Percentiles rank a stretch among this genome's conserved stretches.
These are phyloP conservation scores for Gambelia wislizenii DNA, from an alignment of 2,797 vertebrate species.

Conservation along the genomic window DNA sequence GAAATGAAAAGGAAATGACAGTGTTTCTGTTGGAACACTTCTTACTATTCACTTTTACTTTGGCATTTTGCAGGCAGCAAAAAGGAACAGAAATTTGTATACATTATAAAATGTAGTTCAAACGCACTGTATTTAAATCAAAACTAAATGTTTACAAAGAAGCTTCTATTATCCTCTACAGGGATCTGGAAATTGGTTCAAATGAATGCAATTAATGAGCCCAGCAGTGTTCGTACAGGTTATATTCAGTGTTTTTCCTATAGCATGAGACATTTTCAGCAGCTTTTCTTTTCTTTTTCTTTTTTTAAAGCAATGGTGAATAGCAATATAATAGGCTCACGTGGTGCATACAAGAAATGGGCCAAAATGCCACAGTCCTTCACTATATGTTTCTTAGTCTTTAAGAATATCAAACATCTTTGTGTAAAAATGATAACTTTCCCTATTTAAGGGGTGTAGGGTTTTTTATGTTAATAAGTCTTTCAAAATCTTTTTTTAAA, in stretches of 20 bases:
- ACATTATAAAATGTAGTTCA: constrained; percentile 40
- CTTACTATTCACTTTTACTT: constrained; percentile 52
- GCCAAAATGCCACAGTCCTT: constrained; percentile 1
- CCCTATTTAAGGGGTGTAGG: not conserved
- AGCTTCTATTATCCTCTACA: constrained; percentile 28
- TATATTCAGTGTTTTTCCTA: constrained; percentile 30
- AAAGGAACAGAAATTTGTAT: constrained; percentile 45
- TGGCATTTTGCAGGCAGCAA: constrained; percentile 32
- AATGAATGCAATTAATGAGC: constrained; percentile 48
- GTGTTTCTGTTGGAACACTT: constrained; percentile 10
- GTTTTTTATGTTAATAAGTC: too few species aligned
- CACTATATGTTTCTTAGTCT: constrained; percentile 27
- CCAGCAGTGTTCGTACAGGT: constrained; percentile 27
- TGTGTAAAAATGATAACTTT: constrained; percentile 29
- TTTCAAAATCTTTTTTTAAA: too few species aligned
- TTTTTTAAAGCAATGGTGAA: constrained; percentile 41
- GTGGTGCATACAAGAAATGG: constrained; percentile 36
- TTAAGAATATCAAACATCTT: constrained; percentile 32
- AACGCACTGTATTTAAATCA: constrained; percentile 48
- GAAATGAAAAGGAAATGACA: constrained; percentile 36
- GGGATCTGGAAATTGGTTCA: constrained; percentile 49
- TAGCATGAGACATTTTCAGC: constrained; percentile 26
- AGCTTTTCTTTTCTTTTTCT: not conserved
- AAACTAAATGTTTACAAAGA: constrained; percentile 30
- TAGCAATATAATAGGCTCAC: constrained; percentile 18